Conservation (phyloP, 2,797 vertebrate species). For the Arremon aurantiirostris region DNA sequence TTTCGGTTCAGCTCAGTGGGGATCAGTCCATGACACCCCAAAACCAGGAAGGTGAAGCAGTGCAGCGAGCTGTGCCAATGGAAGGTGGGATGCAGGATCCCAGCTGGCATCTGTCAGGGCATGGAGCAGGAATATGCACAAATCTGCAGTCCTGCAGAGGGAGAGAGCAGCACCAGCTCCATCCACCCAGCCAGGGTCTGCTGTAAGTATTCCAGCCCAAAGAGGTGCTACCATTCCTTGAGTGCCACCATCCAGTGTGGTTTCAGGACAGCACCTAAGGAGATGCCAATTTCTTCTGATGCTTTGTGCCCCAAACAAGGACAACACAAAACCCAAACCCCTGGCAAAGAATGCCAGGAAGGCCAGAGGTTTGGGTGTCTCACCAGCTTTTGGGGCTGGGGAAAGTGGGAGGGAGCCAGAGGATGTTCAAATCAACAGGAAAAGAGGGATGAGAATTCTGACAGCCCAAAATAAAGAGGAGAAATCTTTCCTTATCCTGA, state of each 20-base stretch:
- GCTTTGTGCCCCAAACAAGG: neutral
- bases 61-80: fast-evolving
- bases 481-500: neutral
- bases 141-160: neutral
- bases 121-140: fast-evolving
- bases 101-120: neutral
- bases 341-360: fast-evolving
- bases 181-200: neutral
- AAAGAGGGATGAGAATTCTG: neutral
- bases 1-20: neutral
- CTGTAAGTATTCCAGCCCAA: fast-evolving
- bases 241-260: neutral
- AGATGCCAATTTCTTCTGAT: fast-evolving
- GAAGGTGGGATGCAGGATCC: neutral
- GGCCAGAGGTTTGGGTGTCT: neutral
- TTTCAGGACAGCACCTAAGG: neutral
- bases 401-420: neutral
- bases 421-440: neutral
- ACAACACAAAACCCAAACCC: neutral
- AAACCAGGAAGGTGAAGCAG: fast-evolving
- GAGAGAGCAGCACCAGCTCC: neutral
- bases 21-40: neutral
- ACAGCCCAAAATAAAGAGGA: neutral
- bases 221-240: neutral
- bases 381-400: fast-evolving